Evolutionary conservation across 64 coral and sea anemone genomes (phyloP).

Genomic region (Montipora cactus): DNA sequence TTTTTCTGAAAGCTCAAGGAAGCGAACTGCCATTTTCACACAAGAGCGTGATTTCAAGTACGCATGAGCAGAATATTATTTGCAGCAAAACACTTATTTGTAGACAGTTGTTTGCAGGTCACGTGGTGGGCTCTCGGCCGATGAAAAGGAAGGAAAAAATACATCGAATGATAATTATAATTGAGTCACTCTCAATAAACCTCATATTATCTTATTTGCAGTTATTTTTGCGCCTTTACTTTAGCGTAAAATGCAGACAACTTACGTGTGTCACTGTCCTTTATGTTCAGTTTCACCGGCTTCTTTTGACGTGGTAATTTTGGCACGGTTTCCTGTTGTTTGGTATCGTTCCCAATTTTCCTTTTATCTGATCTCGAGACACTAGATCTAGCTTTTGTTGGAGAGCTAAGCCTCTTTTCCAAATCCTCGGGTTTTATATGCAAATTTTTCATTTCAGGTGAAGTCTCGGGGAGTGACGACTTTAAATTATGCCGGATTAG

Average conservation of each 20-base stretch:
- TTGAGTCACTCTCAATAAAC: no score
- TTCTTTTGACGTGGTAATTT: not conserved
- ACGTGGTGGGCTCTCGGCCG: no score
- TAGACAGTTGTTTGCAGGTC: no score
- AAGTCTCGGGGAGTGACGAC: not conserved
- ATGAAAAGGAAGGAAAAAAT: no score
- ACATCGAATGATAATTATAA: no score
- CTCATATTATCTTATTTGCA: not conserved
- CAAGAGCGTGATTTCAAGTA: no score
- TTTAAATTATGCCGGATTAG: conserved; percentile 12
- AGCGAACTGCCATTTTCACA: no score
- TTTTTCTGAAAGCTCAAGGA: no score
- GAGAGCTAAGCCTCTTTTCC: conserved; percentile 44
- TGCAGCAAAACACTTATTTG: no score
- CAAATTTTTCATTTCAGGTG: not conserved
- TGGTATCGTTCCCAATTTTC: not conserved
- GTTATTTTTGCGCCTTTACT: not conserved
- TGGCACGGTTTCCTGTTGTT: not conserved
- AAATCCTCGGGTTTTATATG: conserved; percentile 62
- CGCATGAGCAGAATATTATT: no score
- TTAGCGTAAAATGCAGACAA: not conserved
- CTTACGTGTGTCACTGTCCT: conserved; percentile 36
- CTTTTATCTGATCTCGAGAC: not conserved
- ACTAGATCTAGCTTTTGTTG: conserved; percentile 50
- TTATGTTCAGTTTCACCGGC: not conserved